Evolutionary conservation across 2,888 invertebrate species (phyloP), one percentile per base, ranked within the genome.

Genomic region (Lycocerus yunnanus): DNA sequence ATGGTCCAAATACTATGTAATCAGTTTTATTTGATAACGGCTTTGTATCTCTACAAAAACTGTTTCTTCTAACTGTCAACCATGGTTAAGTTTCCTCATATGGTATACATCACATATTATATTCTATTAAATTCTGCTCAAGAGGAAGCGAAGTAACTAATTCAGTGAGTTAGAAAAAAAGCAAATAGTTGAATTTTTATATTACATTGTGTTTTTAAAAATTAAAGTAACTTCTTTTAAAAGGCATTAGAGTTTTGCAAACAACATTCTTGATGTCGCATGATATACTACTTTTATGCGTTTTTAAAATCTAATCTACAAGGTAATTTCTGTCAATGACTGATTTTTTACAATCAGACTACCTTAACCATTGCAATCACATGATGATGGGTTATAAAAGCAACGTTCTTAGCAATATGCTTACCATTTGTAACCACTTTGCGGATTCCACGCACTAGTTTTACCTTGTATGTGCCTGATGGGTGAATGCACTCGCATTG

Each of bases 401-500:
- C 68, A 68, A 68, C 68, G 66, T 72, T 72, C 61, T 24, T 66
- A 18, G 72, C 66, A 66, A 72, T 16, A 67, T 58, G 66, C 66
- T 71, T 72, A 72, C 76, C 81, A 81, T 79, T 83, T 80, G 80
- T 76, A 78, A 79, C 80, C 78, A 80, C 79, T 78, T 80, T 79
- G 76, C 78, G 78, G 80, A 81, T 82, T 79, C 79, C 80, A 80
- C 77, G 74, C 74, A 82, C 80, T 79, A 77, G 82, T 81, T 80
- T 82, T 81, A 74, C 81, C 80, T 78, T 79, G 80, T 80, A 79
- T 74, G 77, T 79, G 76, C 80, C n/a, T 68, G 59, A 27, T 67
- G 77, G 82, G 82, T 83, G 78, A 82, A 82, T 78, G 83, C 79
- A 81, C 82, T 81, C 78, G 68, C 76, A 75, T 76, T 77, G 80